Evolutionary conservation across 2,888 invertebrate species (phyloP), one percentile per base, ranked within the genome.

Genomic region (Nephrocerus scutellatus): DNA sequence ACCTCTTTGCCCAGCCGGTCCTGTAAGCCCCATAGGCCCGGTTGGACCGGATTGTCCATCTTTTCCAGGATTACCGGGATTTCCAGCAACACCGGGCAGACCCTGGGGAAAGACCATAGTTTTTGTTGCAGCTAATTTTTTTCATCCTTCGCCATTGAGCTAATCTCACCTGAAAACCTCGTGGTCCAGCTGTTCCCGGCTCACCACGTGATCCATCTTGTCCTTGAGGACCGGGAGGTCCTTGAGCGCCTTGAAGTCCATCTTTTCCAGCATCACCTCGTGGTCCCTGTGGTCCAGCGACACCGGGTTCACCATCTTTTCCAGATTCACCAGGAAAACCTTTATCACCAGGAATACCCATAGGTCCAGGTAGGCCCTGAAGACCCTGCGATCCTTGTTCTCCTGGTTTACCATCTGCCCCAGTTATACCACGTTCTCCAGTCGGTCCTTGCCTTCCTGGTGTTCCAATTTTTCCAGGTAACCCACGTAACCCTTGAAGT

Each of bases 351-450:
- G 77, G 73, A 2, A 78, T 72, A 12, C 90, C 90, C 35, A 77
- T 73, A 29, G 75, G 76, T 3, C 91, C 90, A 12, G 77, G 84
- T 13, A 83, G 70, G 21, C 91, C 91, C 68, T 84, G 82, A 14
- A 83, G 69, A 12, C 90, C 90, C 59, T 80, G 80, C 10, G 77
- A 71, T 28, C 90, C 90, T 54, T 81, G 80, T 56, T 87, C 88
- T 16, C 91, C 91, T 10, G 84, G 77, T 59, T 84, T 83, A 6
- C 90, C 90, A 66, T 90, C 89, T 39, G 84, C 82, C 8, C 90
- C 90, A 30, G 82, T 78, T 54, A 81, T 71, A 29, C 84, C 84
- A 44, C 83, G 72, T 57, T 84, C 83, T 16, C 84, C 84, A 28
- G 78, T 73, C 37, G 75, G 74, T 5, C 84, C 84, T 7, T 76